Evolutionary conservation across 2,797 vertebrate species (phyloP).

Genomic region (Acrossocheilus fasciatus): DNA sequence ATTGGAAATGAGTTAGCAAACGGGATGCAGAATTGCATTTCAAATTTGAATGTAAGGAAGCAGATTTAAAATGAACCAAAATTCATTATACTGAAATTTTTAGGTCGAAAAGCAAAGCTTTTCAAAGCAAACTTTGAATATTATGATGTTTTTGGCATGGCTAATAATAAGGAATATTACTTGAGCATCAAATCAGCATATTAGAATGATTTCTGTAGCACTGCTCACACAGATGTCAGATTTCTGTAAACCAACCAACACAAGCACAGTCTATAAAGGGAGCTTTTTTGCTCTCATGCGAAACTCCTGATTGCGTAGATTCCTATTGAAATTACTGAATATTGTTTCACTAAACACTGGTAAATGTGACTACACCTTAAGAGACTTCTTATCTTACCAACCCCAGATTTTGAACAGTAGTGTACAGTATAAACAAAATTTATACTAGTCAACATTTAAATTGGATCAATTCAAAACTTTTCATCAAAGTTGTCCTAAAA

Average conservation of each 20-base stretch:
- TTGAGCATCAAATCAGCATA: not conserved
- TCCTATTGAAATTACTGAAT: not conserved
- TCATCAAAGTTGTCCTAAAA: too few relatives aligned
- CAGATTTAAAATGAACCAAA: not conserved
- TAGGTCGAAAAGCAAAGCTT: not conserved
- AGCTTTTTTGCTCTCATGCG: not conserved
- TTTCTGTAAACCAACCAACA: not conserved
- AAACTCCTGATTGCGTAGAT: not conserved
- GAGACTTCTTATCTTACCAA: not conserved
- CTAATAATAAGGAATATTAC: not conserved
- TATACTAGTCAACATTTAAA: not conserved
- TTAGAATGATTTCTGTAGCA: not conserved
- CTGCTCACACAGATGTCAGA: not conserved
- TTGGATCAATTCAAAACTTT: too few relatives aligned
- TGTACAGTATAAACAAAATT: not conserved
- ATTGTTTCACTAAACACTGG: not conserved
- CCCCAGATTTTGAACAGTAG: not conserved
- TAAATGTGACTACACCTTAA: not conserved
- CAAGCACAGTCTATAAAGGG: not conserved
- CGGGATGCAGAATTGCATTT: not conserved
- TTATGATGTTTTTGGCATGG: not conserved
- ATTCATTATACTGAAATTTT: not conserved
- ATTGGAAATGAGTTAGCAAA: not conserved
- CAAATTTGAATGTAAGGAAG: not conserved
- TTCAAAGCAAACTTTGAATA: not conserved